Evolutionary conservation across 1,140 invertebrate genomes (phyloP), one percentile per base, ranked within the genome.

Genomic region (Drosophila sechellia): DNA sequence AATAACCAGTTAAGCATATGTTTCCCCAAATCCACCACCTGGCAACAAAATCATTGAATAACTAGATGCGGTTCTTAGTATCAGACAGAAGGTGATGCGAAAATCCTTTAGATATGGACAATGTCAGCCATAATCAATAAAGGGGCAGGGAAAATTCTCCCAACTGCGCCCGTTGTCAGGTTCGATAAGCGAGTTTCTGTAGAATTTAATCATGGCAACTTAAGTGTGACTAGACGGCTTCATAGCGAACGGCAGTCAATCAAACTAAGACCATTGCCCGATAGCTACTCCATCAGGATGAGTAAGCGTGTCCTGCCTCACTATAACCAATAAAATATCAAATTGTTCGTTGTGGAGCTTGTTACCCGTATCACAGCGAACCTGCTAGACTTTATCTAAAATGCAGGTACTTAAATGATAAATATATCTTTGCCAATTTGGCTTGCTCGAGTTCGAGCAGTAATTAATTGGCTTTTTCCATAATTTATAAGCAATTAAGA

Each of bases 151-250:
- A 31, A 31, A 31, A 31, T 10, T 8, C 31, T 31, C 6, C 6
- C 31, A 31, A 31, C 31, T 31, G 31, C 31, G 31, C 31, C 6
- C 3, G 31, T 31, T 10, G 31, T 31, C 31, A 31, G 31, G 31
- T 31, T 31, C 6, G 83, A 87, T 87, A 86, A 86, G 83, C 79
- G 46, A 37, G 20, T 48, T 61, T 60, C 61, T 79, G 70, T 76
- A 76, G 87, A 52, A 79, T 35, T 76, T 56, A 63, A 87, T 79
- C 56, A 45, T 34, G 43, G 35, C 40, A 46, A 58, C 83, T 81
- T 69, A 86, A 76, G 39, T 49, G 34, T 69, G 83, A 76, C 61
- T 77, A 78, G 68, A 78, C 77, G 80, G 49, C 46, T 57, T 46
- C 70, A 17, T 45, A 42, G 75, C 48, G 54, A 50, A 22, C 69